Base-by-base conservation (phyloP, 2,797 vertebrate genomes). In the Salarias fasciatus region DNA sequence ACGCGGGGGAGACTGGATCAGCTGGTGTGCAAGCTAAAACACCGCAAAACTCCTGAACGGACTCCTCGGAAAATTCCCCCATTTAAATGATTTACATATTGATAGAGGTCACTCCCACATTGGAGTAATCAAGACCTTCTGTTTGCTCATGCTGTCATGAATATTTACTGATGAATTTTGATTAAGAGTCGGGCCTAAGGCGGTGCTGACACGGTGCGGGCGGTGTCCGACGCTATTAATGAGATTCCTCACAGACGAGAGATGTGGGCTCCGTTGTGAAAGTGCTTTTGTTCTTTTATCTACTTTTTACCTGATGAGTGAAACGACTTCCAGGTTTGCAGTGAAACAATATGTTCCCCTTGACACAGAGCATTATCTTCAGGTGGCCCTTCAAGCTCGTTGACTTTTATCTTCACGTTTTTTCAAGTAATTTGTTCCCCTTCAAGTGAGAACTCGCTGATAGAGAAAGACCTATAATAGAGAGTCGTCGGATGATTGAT, bases 81-180 rank as follows among this genome's bases (percentile, higher is more conserved):
- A 62, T 79, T 89, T 72, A 71, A 77, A 77, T 57, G 40, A 87
- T 89, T 87, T 79, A 69, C 85, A 85, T 86, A 80, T 84, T 87
- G 73, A 88, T 79, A 66, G 77, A 83, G 83, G 60, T 79, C 74
- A 72, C 72, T 63, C 47, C 75, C 71, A 53, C 63, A 63, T 75
- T 73, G 48, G 62, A 64, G 72, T 75, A 79, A 86, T 88, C 72
- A 86, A 76, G 75, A 79, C 69, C 70, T 76, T 7, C 29, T 86
- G 65, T 84, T 85, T 87, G 77, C 42, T 58, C 50, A 59, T 67
- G 67, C 68, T 60, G 44, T 77, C 42, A 75, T 84, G 72, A 87
- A 85, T 90, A 82, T 87, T 89, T 79, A 89, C 70, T 45, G 45
- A 49, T 62, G 55, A 59, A 72, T 83, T 66, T 41, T 72, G 74